Conservation (phyloP, 2,888 invertebrate genomes). For the Zootermopsis nevadensis region DNA sequence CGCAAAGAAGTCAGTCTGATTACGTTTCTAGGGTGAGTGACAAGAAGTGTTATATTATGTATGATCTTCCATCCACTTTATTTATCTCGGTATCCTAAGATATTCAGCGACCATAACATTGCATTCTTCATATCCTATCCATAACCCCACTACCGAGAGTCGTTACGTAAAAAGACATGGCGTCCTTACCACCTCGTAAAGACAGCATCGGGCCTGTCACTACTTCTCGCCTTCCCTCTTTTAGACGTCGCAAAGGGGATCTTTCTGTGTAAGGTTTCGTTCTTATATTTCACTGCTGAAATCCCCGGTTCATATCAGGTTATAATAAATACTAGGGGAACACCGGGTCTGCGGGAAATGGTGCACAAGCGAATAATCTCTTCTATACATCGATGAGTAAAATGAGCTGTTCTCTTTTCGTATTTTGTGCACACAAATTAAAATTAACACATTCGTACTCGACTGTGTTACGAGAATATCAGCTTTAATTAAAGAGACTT, state of each 20-base stretch:
- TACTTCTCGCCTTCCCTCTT: background rate
- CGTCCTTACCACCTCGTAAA: conserved; percentile 5
- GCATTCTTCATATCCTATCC: background rate
- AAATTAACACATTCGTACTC: no score
- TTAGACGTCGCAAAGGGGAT: background rate
- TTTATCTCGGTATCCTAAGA: background rate
- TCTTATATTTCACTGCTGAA: conserved; percentile 3
- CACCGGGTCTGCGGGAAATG: no score
- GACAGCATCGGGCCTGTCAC: background rate
- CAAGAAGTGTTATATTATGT: background rate
- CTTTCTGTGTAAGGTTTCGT: background rate
- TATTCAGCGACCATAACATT: background rate
- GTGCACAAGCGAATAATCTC: no score
- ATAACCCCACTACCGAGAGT: background rate
- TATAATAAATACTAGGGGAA: no score
- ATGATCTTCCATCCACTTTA: background rate
- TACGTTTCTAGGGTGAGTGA: background rate
- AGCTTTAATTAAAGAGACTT: no score
- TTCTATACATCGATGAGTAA: no score
- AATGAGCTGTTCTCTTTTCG: no score
- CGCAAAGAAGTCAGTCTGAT: background rate
- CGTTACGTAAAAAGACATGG: background rate
- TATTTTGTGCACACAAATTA: no score
- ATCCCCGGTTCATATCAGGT: background rate
- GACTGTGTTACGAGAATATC: no score